phyloP scores from a whole-genome alignment of 2,888 invertebrate genomes.

The Heteropelma amictum region DNA sequence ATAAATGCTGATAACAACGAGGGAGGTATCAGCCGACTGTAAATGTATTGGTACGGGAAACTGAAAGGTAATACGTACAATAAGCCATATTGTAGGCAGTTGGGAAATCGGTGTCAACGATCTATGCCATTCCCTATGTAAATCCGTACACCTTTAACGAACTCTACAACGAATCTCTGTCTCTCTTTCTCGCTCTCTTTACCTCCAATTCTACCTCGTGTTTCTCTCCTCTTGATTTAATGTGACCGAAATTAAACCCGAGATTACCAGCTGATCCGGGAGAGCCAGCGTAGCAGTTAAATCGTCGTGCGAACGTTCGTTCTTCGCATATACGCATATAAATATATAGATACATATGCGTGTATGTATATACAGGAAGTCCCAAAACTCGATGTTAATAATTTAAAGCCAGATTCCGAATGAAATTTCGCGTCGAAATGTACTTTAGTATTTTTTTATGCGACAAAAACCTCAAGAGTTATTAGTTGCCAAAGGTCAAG shows the following conservation, averaged over 20 bases:
- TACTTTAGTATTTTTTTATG: too few species aligned
- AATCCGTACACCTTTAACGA: constrained; percentile 54
- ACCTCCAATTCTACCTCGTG: constrained; percentile 49
- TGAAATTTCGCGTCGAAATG: too few species aligned
- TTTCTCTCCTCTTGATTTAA: constrained; percentile 65
- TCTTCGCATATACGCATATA: constrained; percentile 4
- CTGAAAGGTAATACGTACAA: constrained; percentile 1
- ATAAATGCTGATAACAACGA: constrained; percentile 37
- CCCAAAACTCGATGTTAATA: too few species aligned
- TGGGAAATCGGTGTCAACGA: constrained; percentile 50
- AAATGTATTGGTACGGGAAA: background rate
- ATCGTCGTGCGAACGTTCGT: constrained; percentile 63
- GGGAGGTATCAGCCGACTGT: constrained; percentile 21
- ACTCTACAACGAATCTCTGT: constrained; percentile 40
- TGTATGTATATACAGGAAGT: too few species aligned
- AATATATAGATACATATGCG: constrained; percentile 37
- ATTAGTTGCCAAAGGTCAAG: too few species aligned
- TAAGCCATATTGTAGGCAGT: constrained; percentile 13
- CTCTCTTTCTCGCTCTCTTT: constrained; percentile 27
- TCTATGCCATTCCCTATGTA: constrained; percentile 48
- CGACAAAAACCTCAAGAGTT: too few species aligned
- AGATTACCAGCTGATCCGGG: constrained; percentile 71
- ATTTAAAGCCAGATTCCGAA: too few species aligned
- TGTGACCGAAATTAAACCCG: constrained; percentile 72
- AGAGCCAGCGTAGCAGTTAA: constrained; percentile 65